Conservation (phyloP, 2,888 invertebrate genomes). For the Cephonodes hylas region DNA sequence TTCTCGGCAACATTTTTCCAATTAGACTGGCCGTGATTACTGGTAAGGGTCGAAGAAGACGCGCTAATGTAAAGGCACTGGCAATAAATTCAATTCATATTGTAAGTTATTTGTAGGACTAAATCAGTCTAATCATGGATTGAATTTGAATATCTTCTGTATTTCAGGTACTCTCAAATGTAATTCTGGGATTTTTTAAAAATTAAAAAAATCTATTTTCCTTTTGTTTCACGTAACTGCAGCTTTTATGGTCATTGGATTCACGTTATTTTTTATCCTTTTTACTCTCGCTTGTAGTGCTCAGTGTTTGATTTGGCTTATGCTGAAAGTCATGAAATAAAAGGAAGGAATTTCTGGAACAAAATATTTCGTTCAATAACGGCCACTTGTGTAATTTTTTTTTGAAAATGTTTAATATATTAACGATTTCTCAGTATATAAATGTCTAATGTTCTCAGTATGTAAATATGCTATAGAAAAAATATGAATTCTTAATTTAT, state of each 20-base stretch:
- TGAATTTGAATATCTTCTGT: too few species aligned
- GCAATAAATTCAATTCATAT: not conserved
- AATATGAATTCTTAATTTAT: too few species aligned
- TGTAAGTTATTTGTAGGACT: not conserved
- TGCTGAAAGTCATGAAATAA: not conserved
- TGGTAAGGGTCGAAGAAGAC: slow-evolving; percentile 9
- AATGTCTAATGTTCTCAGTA: too few species aligned
- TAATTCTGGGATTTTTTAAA: not conserved
- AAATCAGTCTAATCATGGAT: not conserved
- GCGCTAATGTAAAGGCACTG: not conserved
- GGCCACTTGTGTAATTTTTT: too few species aligned
- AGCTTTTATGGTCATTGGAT: not conserved
- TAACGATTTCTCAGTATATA: too few species aligned
- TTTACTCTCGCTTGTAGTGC: not conserved
- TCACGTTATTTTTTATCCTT: not conserved
- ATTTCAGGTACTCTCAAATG: too few species aligned
- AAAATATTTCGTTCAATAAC: not conserved
- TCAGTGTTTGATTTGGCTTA: not conserved
- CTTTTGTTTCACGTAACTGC: not conserved
- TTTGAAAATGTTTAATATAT: not conserved
- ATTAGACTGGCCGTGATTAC: slow-evolving; percentile 16
- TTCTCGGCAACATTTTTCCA: slow-evolving; percentile 57
- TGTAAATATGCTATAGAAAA: too few species aligned
- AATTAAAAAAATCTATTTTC: not conserved
- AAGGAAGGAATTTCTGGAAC: not conserved